Evolutionary conservation across 2,888 invertebrate genomes (phyloP).

Genomic region (Orthosia gothica): DNA sequence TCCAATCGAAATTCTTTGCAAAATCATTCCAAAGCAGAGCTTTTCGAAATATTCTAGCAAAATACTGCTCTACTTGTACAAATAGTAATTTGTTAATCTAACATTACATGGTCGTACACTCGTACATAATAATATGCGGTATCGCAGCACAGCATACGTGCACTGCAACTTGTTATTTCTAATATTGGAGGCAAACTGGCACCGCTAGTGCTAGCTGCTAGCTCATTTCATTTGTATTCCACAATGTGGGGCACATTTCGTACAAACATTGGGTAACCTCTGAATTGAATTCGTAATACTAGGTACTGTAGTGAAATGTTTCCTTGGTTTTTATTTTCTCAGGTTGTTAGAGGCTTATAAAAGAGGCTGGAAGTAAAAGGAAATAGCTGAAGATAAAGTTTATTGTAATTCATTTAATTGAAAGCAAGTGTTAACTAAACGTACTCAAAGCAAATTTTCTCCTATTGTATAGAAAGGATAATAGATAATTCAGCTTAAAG

Average conservation of each 20-base stretch:
- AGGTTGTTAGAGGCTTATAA: slow-evolving; percentile 18
- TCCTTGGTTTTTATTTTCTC: slow-evolving; percentile 50
- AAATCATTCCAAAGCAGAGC: not conserved
- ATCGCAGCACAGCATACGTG: slow-evolving; percentile 41
- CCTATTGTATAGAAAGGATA: not conserved
- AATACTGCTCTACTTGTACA: not conserved
- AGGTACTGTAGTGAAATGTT: slow-evolving; percentile 54
- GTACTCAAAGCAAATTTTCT: not conserved
- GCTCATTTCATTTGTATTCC: slow-evolving; percentile 72
- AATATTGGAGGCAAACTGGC: slow-evolving; percentile 64
- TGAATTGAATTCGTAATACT: slow-evolving; percentile 68
- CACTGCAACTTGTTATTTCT: slow-evolving; percentile 66
- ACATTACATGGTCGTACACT: slow-evolving; percentile 19
- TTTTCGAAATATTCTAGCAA: slow-evolving; percentile 14
- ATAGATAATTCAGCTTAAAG: not conserved
- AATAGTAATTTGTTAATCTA: slow-evolving; percentile 49
- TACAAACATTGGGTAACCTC: slow-evolving; percentile 68
- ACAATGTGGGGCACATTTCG: slow-evolving; percentile 69
- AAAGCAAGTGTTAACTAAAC: not conserved
- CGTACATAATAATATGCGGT: slow-evolving; percentile 53
- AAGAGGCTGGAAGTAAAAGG: slow-evolving; percentile 12
- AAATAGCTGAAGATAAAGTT: slow-evolving; percentile 1
- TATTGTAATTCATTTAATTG: slow-evolving; percentile 4
- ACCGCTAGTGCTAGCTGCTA: slow-evolving; percentile 27
- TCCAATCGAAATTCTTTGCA: not conserved